phyloP scores from a whole-genome alignment of 2,888 invertebrate species.

The Bembecia ichneumoniformis region DNA sequence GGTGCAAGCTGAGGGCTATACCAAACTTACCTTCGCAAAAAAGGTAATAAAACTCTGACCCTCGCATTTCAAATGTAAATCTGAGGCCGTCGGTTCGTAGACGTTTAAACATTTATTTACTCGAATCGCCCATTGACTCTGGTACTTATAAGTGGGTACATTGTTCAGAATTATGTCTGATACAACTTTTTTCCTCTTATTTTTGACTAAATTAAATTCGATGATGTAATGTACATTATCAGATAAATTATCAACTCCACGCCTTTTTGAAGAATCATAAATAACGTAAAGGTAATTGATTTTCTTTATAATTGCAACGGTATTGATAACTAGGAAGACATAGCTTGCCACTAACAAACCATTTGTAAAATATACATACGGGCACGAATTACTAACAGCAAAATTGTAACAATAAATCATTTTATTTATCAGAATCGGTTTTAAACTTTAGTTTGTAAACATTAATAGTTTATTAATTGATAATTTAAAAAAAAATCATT shows the following conservation, averaged over 20 bases:
- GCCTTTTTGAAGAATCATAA: background rate
- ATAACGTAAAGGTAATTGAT: constrained; percentile 18
- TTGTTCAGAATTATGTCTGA: background rate
- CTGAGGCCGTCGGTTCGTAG: constrained; percentile 29
- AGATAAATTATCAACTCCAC: too few species aligned
- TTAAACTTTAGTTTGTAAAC: too few species aligned
- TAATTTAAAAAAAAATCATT: too few species aligned
- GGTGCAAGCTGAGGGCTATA: constrained; percentile 10
- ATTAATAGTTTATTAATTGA: too few species aligned
- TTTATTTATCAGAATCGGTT: too few species aligned
- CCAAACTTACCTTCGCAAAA: constrained; percentile 31
- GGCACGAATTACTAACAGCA: background rate
- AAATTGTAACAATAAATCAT: too few species aligned
- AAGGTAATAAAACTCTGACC: constrained; percentile 43
- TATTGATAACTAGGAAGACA: constrained; percentile 7
- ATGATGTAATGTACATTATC: too few species aligned
- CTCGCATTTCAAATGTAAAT: constrained; percentile 53
- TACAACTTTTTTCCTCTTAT: too few species aligned
- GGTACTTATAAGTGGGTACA: constrained; percentile 16
- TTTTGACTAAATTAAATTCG: too few species aligned
- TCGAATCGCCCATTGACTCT: constrained; percentile 23
- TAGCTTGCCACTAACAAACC: constrained; percentile 20
- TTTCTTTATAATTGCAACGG: constrained; percentile 12
- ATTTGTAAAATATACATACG: constrained; percentile 10
- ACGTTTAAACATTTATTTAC: constrained; percentile 48